These are phyloP conservation scores for Forpus xanthops DNA, from an alignment of 2,797 vertebrate species.

Conservation along the genomic window DNA sequence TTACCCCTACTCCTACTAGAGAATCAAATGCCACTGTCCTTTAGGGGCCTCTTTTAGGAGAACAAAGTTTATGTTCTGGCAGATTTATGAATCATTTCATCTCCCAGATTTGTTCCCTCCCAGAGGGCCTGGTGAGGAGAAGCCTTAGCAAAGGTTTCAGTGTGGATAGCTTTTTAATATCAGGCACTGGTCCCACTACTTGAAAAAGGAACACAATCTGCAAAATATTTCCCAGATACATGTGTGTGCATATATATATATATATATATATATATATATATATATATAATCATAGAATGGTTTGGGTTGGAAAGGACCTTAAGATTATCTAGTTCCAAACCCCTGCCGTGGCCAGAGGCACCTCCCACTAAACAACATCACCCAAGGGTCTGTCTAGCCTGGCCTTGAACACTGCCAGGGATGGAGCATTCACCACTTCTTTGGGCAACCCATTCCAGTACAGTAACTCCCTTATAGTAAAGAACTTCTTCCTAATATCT, in stretches of 20 bases:
- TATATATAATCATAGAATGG: too few species aligned
- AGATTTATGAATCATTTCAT: background rate
- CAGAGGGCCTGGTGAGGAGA: background rate
- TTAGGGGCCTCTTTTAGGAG: background rate
- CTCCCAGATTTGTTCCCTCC: background rate
- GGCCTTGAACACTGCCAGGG: too few species aligned
- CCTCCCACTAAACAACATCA: too few species aligned
- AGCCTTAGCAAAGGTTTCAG: background rate
- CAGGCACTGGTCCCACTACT: background rate
- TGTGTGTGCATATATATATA: rapidly evolving
- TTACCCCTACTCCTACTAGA: background rate
- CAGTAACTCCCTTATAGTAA: too few species aligned
- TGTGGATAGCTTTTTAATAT: background rate
- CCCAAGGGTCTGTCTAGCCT: too few species aligned
- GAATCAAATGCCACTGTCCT: background rate
- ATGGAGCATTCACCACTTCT: too few species aligned
- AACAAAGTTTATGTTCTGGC: background rate
- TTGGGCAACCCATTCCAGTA: too few species aligned
- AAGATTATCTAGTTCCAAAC: too few species aligned
- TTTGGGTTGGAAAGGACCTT: too few species aligned
- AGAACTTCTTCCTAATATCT: too few species aligned
- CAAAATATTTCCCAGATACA: background rate
- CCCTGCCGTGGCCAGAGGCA: too few species aligned
- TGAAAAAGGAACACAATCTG: background rate
- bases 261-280: too few species aligned